Percentiles rank a stretch among this genome's conserved stretches.
These are phyloP conservation scores for Hydrocynus forskahlii DNA, from an alignment of 2,797 vertebrate genomes.

Conservation along the genomic window DNA sequence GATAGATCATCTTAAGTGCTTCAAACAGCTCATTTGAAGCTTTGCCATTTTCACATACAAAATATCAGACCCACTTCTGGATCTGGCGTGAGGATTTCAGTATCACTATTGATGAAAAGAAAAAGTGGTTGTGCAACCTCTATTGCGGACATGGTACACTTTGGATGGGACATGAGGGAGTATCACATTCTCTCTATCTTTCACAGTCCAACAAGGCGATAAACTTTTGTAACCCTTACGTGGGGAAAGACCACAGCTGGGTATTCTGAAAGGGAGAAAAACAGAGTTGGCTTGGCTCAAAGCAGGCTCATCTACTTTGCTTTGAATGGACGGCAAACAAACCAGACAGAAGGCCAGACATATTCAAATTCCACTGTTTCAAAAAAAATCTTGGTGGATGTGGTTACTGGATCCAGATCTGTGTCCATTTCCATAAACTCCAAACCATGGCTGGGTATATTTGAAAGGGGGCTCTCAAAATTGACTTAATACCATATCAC, in stretches of 20 bases:
- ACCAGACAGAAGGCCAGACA: constrained; percentile 39
- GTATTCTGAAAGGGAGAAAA: constrained; percentile 24
- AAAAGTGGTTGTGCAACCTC: too few relatives aligned
- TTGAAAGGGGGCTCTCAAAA: neutral
- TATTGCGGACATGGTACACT: too few relatives aligned
- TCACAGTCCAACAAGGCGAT: neutral
- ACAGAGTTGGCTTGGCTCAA: constrained; percentile 18
- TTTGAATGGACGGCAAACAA: constrained; percentile 50
- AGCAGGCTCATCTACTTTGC: constrained; percentile 13
- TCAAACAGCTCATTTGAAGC: too few relatives aligned
- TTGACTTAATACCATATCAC: too few relatives aligned
- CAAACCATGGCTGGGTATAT: neutral
- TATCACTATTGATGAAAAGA: neutral
- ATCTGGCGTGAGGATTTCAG: neutral
- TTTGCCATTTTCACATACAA: too few relatives aligned
- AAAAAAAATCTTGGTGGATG: constrained; percentile 33
- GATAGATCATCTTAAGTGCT: too few relatives aligned
- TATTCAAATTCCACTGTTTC: constrained; percentile 53
- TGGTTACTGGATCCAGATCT: constrained; percentile 42
- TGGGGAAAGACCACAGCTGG: constrained; percentile 1
- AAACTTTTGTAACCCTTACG: neutral
- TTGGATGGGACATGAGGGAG: neutral
- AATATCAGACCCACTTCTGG: too few relatives aligned
- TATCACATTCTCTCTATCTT: neutral
- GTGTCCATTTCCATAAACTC: neutral